These are phyloP conservation scores for Drosophila peninsularis DNA, from an alignment of 2,888 invertebrate species.

Conservation along the genomic window DNA sequence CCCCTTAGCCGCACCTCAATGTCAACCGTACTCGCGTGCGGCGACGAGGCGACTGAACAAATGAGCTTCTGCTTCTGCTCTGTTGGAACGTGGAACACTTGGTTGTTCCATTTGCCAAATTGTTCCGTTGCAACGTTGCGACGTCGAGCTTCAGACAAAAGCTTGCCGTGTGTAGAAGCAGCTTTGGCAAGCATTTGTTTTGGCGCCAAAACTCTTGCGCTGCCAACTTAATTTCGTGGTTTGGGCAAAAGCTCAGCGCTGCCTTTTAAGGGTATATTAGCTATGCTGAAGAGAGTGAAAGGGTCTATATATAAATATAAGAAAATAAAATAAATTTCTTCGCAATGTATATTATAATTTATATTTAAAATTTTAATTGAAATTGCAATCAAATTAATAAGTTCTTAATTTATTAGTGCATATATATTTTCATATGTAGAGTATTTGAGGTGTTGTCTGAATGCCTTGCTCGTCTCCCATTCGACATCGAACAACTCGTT, in stretches of 20 bases:
- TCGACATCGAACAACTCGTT: slow-evolving; percentile 45
- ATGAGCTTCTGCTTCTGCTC: slow-evolving; percentile 12
- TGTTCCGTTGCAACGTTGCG: slow-evolving; percentile 26
- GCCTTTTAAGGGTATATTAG: slow-evolving; percentile 11
- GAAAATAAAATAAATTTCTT: not conserved
- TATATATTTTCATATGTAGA: slow-evolving; percentile 7
- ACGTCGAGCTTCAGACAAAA: slow-evolving; percentile 34
- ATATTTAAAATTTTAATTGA: not conserved
- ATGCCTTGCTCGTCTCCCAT: slow-evolving; percentile 17
- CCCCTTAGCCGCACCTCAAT: not conserved
- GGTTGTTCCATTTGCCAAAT: slow-evolving; percentile 42
- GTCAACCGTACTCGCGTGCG: slow-evolving; percentile 11
- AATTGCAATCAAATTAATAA: not conserved
- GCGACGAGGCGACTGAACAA: slow-evolving; percentile 30
- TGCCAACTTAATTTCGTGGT: slow-evolving; percentile 32
- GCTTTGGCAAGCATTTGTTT: slow-evolving; percentile 39
- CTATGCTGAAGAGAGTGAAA: not conserved
- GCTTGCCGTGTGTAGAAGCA: slow-evolving; percentile 25
- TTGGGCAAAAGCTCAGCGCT: slow-evolving; percentile 33
- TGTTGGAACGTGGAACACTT: slow-evolving; percentile 6
- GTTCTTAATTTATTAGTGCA: not conserved
- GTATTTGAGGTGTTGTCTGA: slow-evolving; percentile 13
- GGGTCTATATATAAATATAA: not conserved
- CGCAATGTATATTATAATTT: not conserved
- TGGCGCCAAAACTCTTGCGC: slow-evolving; percentile 52